Conservation (phyloP, 2,113 vertebrate genomes). For the Chionomys nivalis region DNA sequence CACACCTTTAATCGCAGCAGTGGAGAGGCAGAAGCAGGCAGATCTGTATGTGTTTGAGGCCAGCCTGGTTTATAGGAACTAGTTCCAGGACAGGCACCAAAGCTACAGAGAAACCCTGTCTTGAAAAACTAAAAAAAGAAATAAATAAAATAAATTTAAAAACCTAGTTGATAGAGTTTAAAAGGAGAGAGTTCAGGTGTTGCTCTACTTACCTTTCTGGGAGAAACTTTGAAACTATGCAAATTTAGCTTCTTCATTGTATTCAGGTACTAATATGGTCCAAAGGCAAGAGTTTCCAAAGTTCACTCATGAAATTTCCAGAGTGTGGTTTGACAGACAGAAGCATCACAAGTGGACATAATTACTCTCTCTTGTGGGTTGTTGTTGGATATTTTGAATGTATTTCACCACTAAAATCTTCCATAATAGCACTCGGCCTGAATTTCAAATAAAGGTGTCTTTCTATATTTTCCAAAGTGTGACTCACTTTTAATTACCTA, state of each 20-base stretch:
- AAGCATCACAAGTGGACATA: conserved; percentile 19
- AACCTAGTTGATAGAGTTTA: background rate
- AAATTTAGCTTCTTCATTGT: background rate
- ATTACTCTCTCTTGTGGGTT: conserved; percentile 48
- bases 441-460: conserved; percentile 65
- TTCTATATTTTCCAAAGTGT: conserved; percentile 55
- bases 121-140: too few species aligned
- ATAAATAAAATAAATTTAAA: too few species aligned
- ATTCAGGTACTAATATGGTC: conserved; percentile 11
- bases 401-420: conserved; percentile 54
- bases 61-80: too few species aligned
- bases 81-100: too few species aligned
- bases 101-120: too few species aligned
- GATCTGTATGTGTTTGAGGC: too few species aligned
- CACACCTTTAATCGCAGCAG: too few species aligned
- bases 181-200: background rate
- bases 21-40: too few species aligned
- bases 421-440: conserved; percentile 44
- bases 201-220: background rate
- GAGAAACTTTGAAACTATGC: background rate
- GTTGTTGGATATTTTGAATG: conserved; percentile 58
- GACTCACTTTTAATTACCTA: conserved; percentile 72
- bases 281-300: background rate
- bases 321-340: background rate
- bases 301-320: background rate